A percentile compares a stretch with the other conserved stretches of the same genome.
Conservation (phyloP, 2,888 invertebrate species). For the Agonopterix alstromeriana region DNA sequence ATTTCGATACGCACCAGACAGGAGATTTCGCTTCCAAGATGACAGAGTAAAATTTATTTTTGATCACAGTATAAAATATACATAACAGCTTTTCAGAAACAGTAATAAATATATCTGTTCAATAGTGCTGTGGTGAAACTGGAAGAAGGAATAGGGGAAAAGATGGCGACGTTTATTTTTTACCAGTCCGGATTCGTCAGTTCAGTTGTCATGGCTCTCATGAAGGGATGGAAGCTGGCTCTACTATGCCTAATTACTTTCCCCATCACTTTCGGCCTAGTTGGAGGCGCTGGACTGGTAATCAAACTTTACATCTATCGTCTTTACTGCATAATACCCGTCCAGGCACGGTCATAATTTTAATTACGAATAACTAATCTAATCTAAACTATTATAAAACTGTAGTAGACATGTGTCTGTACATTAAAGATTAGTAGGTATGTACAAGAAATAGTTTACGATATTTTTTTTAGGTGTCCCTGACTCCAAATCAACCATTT, state of each 20-base stretch:
- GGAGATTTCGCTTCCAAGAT: constrained; percentile 85
- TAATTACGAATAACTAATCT: too few species aligned
- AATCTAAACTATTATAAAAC: too few species aligned
- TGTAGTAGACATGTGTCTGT: too few species aligned
- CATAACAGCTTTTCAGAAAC: background rate
- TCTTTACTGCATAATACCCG: too few species aligned
- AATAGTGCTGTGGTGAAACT: constrained; percentile 83
- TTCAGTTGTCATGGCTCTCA: constrained; percentile 82
- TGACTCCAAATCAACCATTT: too few species aligned
- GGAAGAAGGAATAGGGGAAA: constrained; percentile 91
- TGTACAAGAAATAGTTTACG: too few species aligned
- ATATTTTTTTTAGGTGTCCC: too few species aligned
- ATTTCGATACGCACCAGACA: constrained; percentile 84
- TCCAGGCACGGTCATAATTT: too few species aligned
- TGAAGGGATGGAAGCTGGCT: constrained; percentile 88
- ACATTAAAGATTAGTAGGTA: too few species aligned
- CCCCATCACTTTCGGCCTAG: constrained; percentile 80
- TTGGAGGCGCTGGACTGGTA: constrained; percentile 80
- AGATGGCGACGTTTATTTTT: constrained; percentile 84
- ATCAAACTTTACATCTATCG: too few species aligned
- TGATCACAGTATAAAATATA: background rate
- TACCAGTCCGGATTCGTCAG: constrained; percentile 82
- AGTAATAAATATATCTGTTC: background rate
- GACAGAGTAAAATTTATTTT: constrained; percentile 70
- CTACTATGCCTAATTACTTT: constrained; percentile 84